phyloP scores from a whole-genome alignment of 1,140 invertebrate genomes.

The Zaprionus capensis region DNA sequence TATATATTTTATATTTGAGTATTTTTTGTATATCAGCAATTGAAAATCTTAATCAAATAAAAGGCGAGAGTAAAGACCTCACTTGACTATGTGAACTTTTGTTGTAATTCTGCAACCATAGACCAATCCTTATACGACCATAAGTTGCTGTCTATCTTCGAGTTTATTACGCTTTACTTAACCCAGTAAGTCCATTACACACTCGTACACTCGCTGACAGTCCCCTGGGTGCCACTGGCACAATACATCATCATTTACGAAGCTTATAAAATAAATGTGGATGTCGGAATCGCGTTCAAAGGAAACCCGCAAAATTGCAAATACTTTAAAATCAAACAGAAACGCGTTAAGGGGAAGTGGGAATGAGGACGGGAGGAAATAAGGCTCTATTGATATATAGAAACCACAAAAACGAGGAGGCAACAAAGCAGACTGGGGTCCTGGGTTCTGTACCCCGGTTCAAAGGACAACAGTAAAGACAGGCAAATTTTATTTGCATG shows the following conservation, averaged over 20 bases:
- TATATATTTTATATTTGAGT: no score
- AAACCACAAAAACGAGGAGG: constrained; percentile 57
- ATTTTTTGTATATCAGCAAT: no score
- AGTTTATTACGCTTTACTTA: constrained; percentile 21
- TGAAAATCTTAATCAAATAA: no score
- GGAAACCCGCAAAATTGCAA: constrained; percentile 34
- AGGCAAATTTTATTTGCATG: constrained; percentile 80
- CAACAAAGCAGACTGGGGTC: constrained; percentile 19
- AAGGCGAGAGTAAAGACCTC: neutral
- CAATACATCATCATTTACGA: constrained; percentile 75
- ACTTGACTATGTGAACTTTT: neutral
- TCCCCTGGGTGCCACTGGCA: constrained; percentile 43
- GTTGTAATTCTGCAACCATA: neutral
- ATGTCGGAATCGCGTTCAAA: constrained; percentile 12
- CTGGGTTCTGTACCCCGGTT: constrained; percentile 25
- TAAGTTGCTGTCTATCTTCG: neutral
- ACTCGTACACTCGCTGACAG: no score
- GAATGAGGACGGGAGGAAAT: neutral
- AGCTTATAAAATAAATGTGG: constrained; percentile 57
- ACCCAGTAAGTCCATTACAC: constrained; percentile 44
- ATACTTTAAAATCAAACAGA: constrained; percentile 52
- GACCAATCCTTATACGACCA: neutral
- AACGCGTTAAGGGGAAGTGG: constrained; percentile 3
- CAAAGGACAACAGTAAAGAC: constrained; percentile 73
- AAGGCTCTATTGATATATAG: constrained; percentile 73